These are phyloP conservation scores for Alethe diademata DNA, from an alignment of 2,113 vertebrate genomes.

Conservation along the genomic window DNA sequence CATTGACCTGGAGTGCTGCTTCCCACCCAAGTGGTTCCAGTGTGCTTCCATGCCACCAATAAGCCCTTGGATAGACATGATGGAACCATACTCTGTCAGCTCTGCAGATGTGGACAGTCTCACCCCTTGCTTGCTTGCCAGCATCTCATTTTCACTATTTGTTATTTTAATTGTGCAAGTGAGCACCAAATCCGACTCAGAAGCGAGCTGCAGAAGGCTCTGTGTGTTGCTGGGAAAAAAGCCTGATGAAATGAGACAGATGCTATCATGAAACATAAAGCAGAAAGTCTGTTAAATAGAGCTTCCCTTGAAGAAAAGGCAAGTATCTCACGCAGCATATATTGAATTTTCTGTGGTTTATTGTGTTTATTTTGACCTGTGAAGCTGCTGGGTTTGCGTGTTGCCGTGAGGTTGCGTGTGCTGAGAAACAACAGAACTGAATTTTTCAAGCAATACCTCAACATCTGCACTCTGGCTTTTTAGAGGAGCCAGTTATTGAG, in stretches of 20 bases:
- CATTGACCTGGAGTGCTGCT: neutral
- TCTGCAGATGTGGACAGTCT: neutral
- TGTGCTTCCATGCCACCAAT: neutral
- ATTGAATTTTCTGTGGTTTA: neutral
- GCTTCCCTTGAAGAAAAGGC: neutral
- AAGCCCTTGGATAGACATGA: neutral
- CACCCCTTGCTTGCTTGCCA: neutral
- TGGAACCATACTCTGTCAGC: neutral
- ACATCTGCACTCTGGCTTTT: neutral
- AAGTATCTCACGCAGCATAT: neutral
- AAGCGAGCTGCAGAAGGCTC: accelerated
- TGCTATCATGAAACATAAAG: neutral
- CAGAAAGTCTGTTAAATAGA: neutral
- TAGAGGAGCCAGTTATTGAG: neutral
- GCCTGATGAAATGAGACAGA: neutral
- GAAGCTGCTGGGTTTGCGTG: accelerated
- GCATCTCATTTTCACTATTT: neutral
- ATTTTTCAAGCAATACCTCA: neutral
- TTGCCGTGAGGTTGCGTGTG: accelerated
- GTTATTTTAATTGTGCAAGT: neutral
- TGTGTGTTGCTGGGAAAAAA: neutral
- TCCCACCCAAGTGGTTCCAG: neutral
- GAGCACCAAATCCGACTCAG: neutral
- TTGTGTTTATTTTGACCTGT: neutral
- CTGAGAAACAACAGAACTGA: neutral